Conservation (phyloP, 1,140 invertebrate genomes). For the Pogonomyrmex californicus region DNA sequence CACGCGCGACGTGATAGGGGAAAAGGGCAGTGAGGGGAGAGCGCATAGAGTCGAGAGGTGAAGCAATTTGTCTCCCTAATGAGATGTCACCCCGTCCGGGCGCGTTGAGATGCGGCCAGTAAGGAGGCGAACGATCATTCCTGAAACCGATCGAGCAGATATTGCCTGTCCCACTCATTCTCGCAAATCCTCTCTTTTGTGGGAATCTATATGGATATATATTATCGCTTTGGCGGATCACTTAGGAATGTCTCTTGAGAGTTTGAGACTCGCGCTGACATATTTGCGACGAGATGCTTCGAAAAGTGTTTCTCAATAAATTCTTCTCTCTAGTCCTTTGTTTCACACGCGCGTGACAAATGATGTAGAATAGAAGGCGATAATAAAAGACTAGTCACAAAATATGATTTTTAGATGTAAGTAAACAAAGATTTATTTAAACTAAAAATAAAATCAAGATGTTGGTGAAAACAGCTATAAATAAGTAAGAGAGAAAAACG, state of each 20-base stretch:
- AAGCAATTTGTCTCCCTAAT: conserved; percentile 87
- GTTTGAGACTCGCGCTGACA: background rate
- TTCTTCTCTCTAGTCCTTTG: background rate
- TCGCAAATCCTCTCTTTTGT: conserved; percentile 36
- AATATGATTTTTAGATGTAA: background rate
- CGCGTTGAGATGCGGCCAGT: conserved; percentile 69
- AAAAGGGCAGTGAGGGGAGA: background rate
- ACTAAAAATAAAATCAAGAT: background rate
- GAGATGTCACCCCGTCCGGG: conserved; percentile 86
- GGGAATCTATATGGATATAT: conserved; percentile 51
- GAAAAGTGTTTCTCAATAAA: background rate
- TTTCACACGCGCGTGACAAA: background rate
- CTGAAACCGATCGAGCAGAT: conserved; percentile 74
- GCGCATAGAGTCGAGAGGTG: conserved; percentile 81
- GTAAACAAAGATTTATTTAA: background rate
- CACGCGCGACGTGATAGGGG: conserved; percentile 23
- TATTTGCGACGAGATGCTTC: background rate
- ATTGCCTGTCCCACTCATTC: conserved; percentile 63
- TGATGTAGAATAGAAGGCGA: background rate
- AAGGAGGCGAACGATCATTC: conserved; percentile 68
- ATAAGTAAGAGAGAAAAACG: background rate
- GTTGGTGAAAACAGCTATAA: background rate
- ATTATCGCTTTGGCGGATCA: conserved; percentile 56
- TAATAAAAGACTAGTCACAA: background rate
- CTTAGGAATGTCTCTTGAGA: conserved; percentile 53